Evolutionary conservation across 2,113 vertebrate genomes (phyloP).

Genomic region (Engystomops pustulosus): DNA sequence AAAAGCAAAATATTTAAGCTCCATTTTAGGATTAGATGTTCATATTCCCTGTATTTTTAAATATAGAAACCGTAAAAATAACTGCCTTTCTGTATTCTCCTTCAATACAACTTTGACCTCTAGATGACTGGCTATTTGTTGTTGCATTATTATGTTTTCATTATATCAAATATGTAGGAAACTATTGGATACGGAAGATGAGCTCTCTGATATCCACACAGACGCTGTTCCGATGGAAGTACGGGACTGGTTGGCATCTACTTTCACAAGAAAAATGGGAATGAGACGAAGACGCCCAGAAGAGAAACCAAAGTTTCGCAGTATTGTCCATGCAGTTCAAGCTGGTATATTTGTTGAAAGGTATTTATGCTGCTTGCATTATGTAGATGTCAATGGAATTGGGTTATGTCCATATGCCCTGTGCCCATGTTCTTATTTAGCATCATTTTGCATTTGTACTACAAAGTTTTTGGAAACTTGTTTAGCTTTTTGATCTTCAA

Average conservation of each 20-base stretch:
- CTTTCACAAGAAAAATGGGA: constrained; percentile 96
- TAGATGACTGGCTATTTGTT: too few relatives aligned
- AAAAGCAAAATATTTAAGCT: too few relatives aligned
- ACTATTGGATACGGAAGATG: constrained; percentile 93
- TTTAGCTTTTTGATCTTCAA: too few relatives aligned
- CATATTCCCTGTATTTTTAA: too few relatives aligned
- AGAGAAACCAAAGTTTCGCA: constrained; percentile 96
- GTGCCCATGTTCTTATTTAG: too few relatives aligned
- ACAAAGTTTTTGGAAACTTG: too few relatives aligned
- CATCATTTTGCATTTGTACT: too few relatives aligned
- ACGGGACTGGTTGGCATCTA: constrained; percentile 96
- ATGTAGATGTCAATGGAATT: background rate
- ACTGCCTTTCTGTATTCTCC: too few relatives aligned
- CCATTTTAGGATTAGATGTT: too few relatives aligned
- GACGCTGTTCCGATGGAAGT: constrained; percentile 94
- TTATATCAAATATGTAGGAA: constrained; percentile 72
- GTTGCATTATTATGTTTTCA: constrained; percentile 4
- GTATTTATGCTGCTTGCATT: constrained; percentile 62
- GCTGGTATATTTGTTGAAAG: constrained; percentile 98
- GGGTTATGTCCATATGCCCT: too few relatives aligned
- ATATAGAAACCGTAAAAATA: too few relatives aligned
- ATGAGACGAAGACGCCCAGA: constrained; percentile 88
- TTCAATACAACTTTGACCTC: too few relatives aligned
- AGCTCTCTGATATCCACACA: constrained; percentile 89
- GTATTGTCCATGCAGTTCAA: constrained; percentile 96